Evolutionary conservation across 2,888 invertebrate genomes (phyloP), one percentile per base, ranked within the genome.

Genomic region (Drosophila barbarae): DNA sequence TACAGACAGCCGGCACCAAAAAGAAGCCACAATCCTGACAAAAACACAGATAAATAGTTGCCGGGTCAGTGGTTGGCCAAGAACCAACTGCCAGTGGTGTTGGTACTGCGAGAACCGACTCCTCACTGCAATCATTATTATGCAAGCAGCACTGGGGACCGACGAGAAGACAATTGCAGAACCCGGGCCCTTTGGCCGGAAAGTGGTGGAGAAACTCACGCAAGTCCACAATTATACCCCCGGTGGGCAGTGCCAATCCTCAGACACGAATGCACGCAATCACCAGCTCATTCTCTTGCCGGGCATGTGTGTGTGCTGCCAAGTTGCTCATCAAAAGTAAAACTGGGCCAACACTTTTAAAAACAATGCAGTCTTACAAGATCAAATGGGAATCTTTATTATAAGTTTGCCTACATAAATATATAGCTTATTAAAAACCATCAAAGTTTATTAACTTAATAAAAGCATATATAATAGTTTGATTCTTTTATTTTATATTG

Each of bases 21-120:
- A 71, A 41, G 44, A 46, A 67, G 38, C 54, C 67, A 61, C 57
- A 58, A 63, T 63, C 67, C 61, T 55, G 67, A 61, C 61, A 71
- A 71, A 71, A 71, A 72, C 67, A 71, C 47, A 49, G 51, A 71
- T 65, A 57, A 71, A 67, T 60, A 71, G 47, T 44, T 26, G 41
- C 32, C 35, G 36, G 28, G 32, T 36, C 42, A n/a, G 38, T 34
- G 46, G 38, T 30, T 46, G 34, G 18, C 7, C 3, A 53, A 32
- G 52, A 23, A 32, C 23, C 28, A 42, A 42, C 23, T 18, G 39
- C 39, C 39, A 21, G 26, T 26, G 42, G 26, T 15, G n/a, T 10
- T 26, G 28, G 18, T 18, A 18, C 15, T 10, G 44, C 12, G 15
- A 15, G 12, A 18, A 1, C 28, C 58, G 5, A 56, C 42, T n/a